Evolutionary conservation across 2,797 vertebrate genomes (phyloP), one percentile per base, ranked within the genome.

Genomic region (Gymnopithys bicolor): DNA sequence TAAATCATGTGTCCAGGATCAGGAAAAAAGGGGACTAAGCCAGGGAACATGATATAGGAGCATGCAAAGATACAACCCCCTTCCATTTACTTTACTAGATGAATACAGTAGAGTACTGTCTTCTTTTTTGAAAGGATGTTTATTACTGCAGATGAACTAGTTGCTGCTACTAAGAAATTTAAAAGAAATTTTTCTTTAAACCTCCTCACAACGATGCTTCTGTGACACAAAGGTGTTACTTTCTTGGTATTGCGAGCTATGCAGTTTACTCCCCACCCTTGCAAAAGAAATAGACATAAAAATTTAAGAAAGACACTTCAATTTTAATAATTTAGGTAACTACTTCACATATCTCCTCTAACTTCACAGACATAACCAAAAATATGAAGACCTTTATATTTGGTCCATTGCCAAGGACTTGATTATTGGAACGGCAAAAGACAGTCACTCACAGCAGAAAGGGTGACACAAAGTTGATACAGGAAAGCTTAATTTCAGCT

Each of bases 171-270:
- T 63, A 62, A 71, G 53, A 75, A 56, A 64, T 35, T 7, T 9
- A 75, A 66, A 53, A 32, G 52, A 19, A 32, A 19, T 37, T 84
- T 80, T 19, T 66, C 41, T 46, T 37, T 70, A 79, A 64, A 4
- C 13, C 8, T 62, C 33, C 19, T 84, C 21, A 68, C 0, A 30
- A 16, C 0, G 0, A 66, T 53, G 4, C 1, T 74, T 77, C 35
- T 68, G 25, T 68, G 28, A 60, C 16, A 53, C 0, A 8, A 55
- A 35, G 4, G 4, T 58, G n/a, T 23, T 52, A 5, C 4, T 43
- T 70, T 21, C 27, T 70, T 11, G 18, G 6, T 70, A 13, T 39
- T 67, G 27, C 33, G 45, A 84, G 41, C 27, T 59, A 49, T 28
- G 25, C 13, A n/a, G 7, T 63, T 87, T 67, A 70, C 62, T 33